Percentiles rank a stretch among this genome's conserved stretches.
Evolutionary conservation across 2,888 invertebrate species (phyloP).

Genomic region (Drepanosiphum platanoidis): DNA sequence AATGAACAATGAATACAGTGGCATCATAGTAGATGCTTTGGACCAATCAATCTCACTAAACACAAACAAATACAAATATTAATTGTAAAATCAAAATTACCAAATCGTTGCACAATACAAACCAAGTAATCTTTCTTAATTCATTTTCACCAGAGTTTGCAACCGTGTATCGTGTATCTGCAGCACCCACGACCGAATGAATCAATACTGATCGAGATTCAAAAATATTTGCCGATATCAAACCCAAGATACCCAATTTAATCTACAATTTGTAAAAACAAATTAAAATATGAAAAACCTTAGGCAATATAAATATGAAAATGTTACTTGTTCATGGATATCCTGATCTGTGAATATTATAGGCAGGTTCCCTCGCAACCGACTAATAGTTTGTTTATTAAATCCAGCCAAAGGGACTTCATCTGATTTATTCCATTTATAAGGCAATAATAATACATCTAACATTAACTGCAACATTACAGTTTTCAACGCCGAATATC

Average conservation of each 20-base stretch:
- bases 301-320: background rate
- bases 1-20: conserved; percentile 82
- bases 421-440: conserved; percentile 73
- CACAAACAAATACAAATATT: background rate
- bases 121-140: conserved; percentile 71
- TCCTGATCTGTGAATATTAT: conserved; percentile 66
- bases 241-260: conserved; percentile 83
- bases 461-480: conserved; percentile 80
- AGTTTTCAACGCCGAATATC: conserved; percentile 76
- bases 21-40: conserved; percentile 75
- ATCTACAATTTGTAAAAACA: too few relatives aligned
- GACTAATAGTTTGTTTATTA: conserved; percentile 32
- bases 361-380: conserved; percentile 27
- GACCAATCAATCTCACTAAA: conserved; percentile 82
- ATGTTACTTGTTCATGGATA: conserved; percentile 79
- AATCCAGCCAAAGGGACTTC: conserved; percentile 43
- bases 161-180: conserved; percentile 89
- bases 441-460: conserved; percentile 86
- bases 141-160: conserved; percentile 88
- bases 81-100: background rate
- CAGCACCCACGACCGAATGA: conserved; percentile 84
- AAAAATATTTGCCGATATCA: conserved; percentile 73
- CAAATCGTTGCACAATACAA: background rate
- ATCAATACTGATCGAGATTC: conserved; percentile 75
- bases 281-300: conserved; percentile 28